Evolutionary conservation across 1,140 invertebrate genomes (phyloP), one percentile per base, ranked within the genome.

Genomic region (Spodoptera litura): DNA sequence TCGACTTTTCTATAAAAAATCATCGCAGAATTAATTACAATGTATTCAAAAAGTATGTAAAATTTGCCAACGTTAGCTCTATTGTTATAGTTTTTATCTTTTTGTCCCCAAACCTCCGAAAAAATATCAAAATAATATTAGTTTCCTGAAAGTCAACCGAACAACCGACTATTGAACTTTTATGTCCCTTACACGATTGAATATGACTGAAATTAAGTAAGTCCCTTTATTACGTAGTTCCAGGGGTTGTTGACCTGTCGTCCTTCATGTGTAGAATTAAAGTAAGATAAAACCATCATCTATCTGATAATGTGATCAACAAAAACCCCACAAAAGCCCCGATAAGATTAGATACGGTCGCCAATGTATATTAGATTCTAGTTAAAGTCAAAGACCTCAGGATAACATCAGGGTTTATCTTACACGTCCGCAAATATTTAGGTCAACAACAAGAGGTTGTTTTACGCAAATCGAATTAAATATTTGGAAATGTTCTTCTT

Each of bases 311-410:
- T 59, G 13, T 56, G 68, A 56, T 35, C 15, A 71, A 71, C 12
- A 56, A 71, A 71, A 71, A 38, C 51, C 68, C 8, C 52, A 58
- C 59, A 62, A 72, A 20, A 49, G 55, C 15, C 15, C 52, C 49
- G 73, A 76, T 76, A 68, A 77, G 77, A 78, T 78, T 35, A 61
- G 77, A 78, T 78, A 78, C 31, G 44, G 13, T 62, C 11, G 13
- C 35, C 27, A 58, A 49, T 68, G 52, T 70, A 20, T 70, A 70
- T 66, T 15, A 49, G 38, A 70, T 70, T n/a, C 12, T 53, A 8
- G 51, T 31, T 52, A 31, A 53, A 70, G 49, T 66, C 62, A 66
- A 66, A 66, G 62, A 66, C n/a, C 62, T 12, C 62, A 12, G 38
- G 8, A 13, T n/a, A 49, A 64, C 15, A 38, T 20, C 15, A 13